Conservation (phyloP, 2,888 invertebrate species). For the Notocelia uddmanniana region DNA sequence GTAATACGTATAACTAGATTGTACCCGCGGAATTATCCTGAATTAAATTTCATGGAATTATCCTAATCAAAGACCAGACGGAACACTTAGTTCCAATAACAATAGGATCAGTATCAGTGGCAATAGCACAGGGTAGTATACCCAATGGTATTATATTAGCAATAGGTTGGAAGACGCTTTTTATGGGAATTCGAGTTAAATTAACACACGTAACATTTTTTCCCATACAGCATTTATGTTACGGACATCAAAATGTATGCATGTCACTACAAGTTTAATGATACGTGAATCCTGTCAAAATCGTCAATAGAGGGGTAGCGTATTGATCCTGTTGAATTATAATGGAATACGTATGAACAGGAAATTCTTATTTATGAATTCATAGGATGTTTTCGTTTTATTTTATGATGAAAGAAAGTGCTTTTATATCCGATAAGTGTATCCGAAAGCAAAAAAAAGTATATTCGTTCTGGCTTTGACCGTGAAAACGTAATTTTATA, state of each 20-base stretch:
- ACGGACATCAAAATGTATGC: background rate
- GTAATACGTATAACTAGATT: no score
- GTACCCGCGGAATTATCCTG: no score
- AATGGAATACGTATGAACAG: background rate
- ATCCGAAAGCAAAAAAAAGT: background rate
- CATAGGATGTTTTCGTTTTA: conserved; percentile 23
- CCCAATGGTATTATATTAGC: no score
- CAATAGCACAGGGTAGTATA: no score
- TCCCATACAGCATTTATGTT: background rate
- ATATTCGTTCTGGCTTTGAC: no score
- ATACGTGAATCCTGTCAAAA: conserved; percentile 12
- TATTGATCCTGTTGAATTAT: conserved; percentile 5
- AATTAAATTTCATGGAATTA: no score
- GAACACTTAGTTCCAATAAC: no score
- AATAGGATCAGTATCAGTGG: no score
- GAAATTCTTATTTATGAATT: conserved; percentile 19
- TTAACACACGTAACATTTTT: background rate
- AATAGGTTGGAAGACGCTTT: background rate
- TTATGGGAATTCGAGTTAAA: background rate
- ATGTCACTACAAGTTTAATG: conserved; percentile 11
- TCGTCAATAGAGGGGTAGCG: background rate
- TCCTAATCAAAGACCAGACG: no score
- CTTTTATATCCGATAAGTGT: background rate
- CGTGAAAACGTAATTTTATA: background rate
- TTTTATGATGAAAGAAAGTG: conserved; percentile 4